Conservation (phyloP, 37 sponge, comb jelly and placozoan genomes). For the Ephydatia muelleri region DNA sequence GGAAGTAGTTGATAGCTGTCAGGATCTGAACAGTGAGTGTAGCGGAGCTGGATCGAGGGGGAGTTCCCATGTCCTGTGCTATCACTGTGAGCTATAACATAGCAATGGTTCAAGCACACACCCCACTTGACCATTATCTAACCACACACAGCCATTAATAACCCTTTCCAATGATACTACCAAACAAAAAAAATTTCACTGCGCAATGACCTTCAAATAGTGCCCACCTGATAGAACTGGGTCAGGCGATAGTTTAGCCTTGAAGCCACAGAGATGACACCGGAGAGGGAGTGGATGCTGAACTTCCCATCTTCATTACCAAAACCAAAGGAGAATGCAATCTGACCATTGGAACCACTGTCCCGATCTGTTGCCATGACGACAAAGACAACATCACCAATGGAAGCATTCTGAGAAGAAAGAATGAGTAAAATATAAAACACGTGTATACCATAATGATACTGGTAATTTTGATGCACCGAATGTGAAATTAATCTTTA, state of each 20-base stretch:
- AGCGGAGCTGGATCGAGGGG: background rate
- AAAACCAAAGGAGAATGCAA: constrained; percentile 21
- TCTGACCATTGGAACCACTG: constrained; percentile 28
- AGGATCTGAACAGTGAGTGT: background rate
- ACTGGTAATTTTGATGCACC: too few species aligned
- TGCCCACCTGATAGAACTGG: constrained; percentile 7
- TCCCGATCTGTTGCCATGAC: constrained; percentile 56
- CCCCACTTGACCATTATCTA: too few species aligned
- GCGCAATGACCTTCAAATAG: background rate
- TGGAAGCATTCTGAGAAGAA: constrained; percentile 6
- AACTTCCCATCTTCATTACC: background rate
- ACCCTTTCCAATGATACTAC: too few species aligned
- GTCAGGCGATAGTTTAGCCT: constrained; percentile 28
- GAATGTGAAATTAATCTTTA: too few species aligned
- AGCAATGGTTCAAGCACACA: too few species aligned
- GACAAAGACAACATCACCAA: constrained; percentile 12
- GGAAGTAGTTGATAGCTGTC: constrained; percentile 34
- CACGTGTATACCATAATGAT: too few species aligned
- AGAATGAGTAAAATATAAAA: background rate
- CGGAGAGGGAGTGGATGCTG: background rate
- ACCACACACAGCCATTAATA: too few species aligned
- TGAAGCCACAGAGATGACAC: constrained; percentile 27
- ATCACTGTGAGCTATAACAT: background rate
- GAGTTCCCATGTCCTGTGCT: background rate
- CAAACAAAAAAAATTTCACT: background rate